phyloP scores from a whole-genome alignment of 2,888 invertebrate species.

The Lymantria dispar region DNA sequence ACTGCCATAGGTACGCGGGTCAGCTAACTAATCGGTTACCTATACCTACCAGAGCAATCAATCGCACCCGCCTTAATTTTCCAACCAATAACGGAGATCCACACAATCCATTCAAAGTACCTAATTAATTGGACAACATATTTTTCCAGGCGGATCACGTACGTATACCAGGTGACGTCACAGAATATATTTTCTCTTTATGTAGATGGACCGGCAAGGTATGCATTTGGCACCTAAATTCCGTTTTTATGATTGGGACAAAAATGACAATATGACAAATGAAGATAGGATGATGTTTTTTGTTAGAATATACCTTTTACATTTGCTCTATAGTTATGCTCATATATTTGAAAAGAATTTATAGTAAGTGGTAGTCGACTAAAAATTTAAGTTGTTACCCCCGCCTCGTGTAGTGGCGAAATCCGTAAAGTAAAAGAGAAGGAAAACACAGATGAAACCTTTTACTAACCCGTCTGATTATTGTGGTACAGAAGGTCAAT shows the following conservation, averaged over 20 bases:
- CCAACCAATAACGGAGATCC: slow-evolving; percentile 59
- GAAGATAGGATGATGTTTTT: no score
- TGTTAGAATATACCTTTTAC: no score
- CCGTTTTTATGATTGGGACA: slow-evolving; percentile 47
- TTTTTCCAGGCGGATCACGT: slow-evolving; percentile 63
- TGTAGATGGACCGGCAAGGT: slow-evolving; percentile 17
- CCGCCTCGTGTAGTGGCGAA: no score
- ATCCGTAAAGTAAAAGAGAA: no score
- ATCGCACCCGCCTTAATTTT: slow-evolving; percentile 60
- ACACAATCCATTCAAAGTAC: slow-evolving; percentile 65
- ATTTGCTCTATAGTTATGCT: no score
- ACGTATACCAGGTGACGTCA: slow-evolving; percentile 60
- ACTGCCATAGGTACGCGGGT: slow-evolving; percentile 22
- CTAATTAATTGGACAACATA: slow-evolving; percentile 71
- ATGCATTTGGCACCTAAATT: slow-evolving; percentile 32
- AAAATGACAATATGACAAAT: slow-evolving; percentile 2
- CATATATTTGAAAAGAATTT: no score
- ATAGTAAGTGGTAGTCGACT: no score
- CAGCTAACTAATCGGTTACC: slow-evolving; percentile 51
- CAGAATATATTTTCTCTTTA: slow-evolving; percentile 50
- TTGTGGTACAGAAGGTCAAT: no score
- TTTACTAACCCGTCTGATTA: no score
- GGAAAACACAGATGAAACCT: no score
- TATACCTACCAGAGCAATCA: slow-evolving; percentile 57
- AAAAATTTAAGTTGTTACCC: no score